These are phyloP conservation scores for Heliconius erato DNA, from an alignment of 2,888 invertebrate species.

Conservation along the genomic window DNA sequence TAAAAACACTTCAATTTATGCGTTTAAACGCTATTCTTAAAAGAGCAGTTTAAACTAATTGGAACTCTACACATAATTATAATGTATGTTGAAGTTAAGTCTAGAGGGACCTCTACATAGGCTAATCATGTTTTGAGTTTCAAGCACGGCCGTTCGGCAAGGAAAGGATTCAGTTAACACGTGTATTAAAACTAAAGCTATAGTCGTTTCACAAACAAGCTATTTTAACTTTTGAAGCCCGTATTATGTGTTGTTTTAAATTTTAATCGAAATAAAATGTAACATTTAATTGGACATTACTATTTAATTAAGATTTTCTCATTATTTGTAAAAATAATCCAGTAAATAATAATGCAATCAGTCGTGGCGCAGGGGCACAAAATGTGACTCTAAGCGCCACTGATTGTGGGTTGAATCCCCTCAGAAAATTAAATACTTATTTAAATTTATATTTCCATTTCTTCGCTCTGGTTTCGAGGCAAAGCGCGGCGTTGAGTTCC, in stretches of 20 bases:
- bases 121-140: constrained; percentile 34
- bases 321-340: no score
- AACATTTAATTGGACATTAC: not conserved
- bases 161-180: constrained; percentile 29
- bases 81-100: constrained; percentile 15
- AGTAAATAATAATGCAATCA: no score
- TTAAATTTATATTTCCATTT: no score
- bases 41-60: constrained; percentile 33
- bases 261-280: not conserved
- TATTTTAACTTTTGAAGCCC: constrained; percentile 12
- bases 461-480: no score
- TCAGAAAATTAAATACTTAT: no score
- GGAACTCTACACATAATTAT: constrained; percentile 15
- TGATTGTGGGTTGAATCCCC: no score
- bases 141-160: constrained; percentile 30
- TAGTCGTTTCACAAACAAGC: constrained; percentile 17
- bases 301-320: no score
- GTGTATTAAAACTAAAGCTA: constrained; percentile 7
- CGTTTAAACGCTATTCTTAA: constrained; percentile 14
- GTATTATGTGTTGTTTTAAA: not conserved
- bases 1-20: not conserved
- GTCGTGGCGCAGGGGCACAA: no score
- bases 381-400: no score
- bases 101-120: constrained; percentile 20
- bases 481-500: no score